A percentile compares a stretch with the other conserved stretches of the same genome.
These are phyloP conservation scores for Marronus borbonicus DNA, from an alignment of 2,888 invertebrate species.

Conservation along the genomic window DNA sequence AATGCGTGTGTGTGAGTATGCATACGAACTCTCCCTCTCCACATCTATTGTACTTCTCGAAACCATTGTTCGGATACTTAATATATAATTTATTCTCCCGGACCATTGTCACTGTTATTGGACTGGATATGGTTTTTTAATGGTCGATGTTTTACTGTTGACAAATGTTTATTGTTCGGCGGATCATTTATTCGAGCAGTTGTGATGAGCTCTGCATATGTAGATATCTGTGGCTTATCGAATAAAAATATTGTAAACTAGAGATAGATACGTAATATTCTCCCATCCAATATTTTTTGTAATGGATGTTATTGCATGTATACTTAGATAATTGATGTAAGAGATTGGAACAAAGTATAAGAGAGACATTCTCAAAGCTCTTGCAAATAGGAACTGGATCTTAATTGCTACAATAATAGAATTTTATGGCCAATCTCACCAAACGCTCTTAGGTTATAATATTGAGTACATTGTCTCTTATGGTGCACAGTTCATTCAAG, in stretches of 20 bases:
- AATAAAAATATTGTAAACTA: background rate
- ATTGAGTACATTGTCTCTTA: no score
- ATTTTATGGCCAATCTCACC: no score
- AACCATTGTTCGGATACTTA: constrained; percentile 49
- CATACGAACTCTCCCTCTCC: constrained; percentile 23
- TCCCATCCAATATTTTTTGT: no score
- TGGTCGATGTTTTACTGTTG: constrained; percentile 51
- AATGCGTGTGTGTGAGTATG: constrained; percentile 20
- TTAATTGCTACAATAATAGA: no score
- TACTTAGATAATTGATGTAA: no score
- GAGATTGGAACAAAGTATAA: no score
- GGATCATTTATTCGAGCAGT: constrained; percentile 40
- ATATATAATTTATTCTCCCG: constrained; percentile 50
- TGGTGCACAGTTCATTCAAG: no score
- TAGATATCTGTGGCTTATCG: background rate
- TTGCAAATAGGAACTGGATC: no score
- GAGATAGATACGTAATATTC: background rate
- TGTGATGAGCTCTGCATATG: background rate
- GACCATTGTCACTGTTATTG: constrained; percentile 51
- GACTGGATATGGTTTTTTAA: constrained; percentile 50
- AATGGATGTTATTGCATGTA: no score
- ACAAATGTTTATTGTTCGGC: constrained; percentile 48
- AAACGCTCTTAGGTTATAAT: no score
- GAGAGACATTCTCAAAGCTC: no score
- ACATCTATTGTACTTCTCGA: constrained; percentile 31